These are phyloP conservation scores for Exephanes ischioxanthus DNA, from an alignment of 2,888 invertebrate genomes.

Conservation along the genomic window DNA sequence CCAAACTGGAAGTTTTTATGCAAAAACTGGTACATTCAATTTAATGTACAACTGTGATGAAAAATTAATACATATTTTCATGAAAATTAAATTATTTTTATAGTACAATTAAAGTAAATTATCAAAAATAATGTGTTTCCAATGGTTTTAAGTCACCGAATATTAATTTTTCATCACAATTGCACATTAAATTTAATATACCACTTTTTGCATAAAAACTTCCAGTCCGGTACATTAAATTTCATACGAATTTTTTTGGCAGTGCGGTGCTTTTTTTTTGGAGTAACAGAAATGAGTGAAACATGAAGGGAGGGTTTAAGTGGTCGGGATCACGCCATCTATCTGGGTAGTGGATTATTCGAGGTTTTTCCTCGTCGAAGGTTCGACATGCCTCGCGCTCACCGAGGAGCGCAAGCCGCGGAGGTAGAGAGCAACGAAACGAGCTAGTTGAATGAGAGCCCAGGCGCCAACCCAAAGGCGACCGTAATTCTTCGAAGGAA, in stretches of 20 bases:
- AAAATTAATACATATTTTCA: too few relatives aligned
- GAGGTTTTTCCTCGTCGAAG: slow-evolving; percentile 44
- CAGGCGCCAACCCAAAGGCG: slow-evolving; percentile 54
- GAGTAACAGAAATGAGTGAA: slow-evolving; percentile 28
- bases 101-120: too few relatives aligned
- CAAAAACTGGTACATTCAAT: too few relatives aligned
- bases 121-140: too few relatives aligned
- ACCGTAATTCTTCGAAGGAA: slow-evolving; percentile 61
- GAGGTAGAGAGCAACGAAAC: slow-evolving; percentile 43
- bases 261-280: not conserved
- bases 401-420: slow-evolving; percentile 3
- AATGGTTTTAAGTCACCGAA: too few relatives aligned
- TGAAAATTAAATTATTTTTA: too few relatives aligned
- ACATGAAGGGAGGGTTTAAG: slow-evolving; percentile 35
- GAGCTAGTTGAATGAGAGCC: slow-evolving; percentile 33
- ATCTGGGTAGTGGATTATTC: slow-evolving; percentile 35
- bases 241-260: not conserved
- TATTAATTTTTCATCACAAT: too few relatives aligned
- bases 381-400: slow-evolving; percentile 52
- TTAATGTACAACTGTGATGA: too few relatives aligned
- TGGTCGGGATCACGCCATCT: slow-evolving; percentile 21
- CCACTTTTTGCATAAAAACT: too few relatives aligned
- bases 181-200: too few relatives aligned
- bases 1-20: too few relatives aligned
- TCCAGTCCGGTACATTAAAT: too few relatives aligned